Evolutionary conservation across 2,113 vertebrate genomes (phyloP).

Genomic region (Coptodon bakossiorum): DNA sequence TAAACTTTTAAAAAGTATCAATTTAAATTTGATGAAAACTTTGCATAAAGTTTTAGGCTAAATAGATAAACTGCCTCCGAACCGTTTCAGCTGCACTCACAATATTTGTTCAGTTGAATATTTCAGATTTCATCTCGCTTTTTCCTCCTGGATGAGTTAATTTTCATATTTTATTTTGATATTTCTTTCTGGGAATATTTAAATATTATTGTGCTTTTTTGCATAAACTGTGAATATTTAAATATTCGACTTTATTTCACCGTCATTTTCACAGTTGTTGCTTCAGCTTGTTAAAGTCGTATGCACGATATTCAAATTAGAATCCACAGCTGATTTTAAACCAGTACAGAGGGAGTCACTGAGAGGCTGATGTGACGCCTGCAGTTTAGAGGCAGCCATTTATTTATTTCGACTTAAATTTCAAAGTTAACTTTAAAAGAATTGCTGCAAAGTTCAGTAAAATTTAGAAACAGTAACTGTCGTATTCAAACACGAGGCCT

Average conservation of each 20-base stretch:
- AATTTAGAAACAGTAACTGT: neutral
- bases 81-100: neutral
- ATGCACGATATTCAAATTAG: conserved; percentile 31
- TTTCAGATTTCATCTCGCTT: neutral
- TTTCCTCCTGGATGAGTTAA: neutral
- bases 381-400: neutral
- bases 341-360: neutral
- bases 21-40: neutral
- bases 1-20: neutral
- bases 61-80: neutral
- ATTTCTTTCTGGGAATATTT: neutral
- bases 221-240: neutral
- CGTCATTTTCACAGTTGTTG: neutral
- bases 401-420: neutral
- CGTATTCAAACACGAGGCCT: neutral
- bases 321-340: neutral
- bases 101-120: neutral
- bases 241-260: neutral
- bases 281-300: neutral
- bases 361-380: neutral
- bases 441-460: neutral
- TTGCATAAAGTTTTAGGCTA: neutral
- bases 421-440: neutral
- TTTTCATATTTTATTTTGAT: neutral
- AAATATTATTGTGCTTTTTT: neutral